Percentiles rank a stretch among this genome's conserved stretches.
Evolutionary conservation across 2,113 vertebrate genomes (phyloP).

Genomic region (Gobio gobio): DNA sequence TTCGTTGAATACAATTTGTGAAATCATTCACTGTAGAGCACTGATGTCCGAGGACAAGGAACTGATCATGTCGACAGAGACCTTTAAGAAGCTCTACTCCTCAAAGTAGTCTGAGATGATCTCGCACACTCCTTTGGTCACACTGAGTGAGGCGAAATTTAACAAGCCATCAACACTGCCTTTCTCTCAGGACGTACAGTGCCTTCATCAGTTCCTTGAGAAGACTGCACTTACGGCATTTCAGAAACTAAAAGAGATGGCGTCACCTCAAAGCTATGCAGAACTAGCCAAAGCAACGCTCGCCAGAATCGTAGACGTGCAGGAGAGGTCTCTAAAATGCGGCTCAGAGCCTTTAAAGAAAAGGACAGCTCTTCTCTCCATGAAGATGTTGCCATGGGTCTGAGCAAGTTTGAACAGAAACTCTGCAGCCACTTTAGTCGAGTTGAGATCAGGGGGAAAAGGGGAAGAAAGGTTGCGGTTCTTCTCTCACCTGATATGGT

Average conservation of each 20-base stretch:
- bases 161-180: constrained; percentile 20
- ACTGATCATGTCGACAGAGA: background rate
- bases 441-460: background rate
- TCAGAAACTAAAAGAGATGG: constrained; percentile 9
- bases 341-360: constrained; percentile 51
- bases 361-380: background rate
- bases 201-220: constrained; percentile 24
- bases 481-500: background rate
- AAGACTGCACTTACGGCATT: background rate
- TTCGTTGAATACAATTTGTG: constrained; percentile 49
- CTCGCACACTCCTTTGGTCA: background rate
- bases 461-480: background rate
- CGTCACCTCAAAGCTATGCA: constrained; percentile 21
- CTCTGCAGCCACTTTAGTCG: constrained; percentile 53
- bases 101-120: constrained; percentile 18
- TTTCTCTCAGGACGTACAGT: constrained; percentile 41
- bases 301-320: constrained; percentile 31
- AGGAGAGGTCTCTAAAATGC: constrained; percentile 39
- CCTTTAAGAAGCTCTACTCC: constrained; percentile 8
- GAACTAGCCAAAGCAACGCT: constrained; percentile 7
- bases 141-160: rapidly evolving
- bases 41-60: constrained; percentile 29
- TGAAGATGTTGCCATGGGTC: background rate
- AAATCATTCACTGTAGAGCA: constrained; percentile 53
- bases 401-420: constrained; percentile 53